Conservation (phyloP, 2,888 invertebrate species). For the Trichopria drosophilae region DNA sequence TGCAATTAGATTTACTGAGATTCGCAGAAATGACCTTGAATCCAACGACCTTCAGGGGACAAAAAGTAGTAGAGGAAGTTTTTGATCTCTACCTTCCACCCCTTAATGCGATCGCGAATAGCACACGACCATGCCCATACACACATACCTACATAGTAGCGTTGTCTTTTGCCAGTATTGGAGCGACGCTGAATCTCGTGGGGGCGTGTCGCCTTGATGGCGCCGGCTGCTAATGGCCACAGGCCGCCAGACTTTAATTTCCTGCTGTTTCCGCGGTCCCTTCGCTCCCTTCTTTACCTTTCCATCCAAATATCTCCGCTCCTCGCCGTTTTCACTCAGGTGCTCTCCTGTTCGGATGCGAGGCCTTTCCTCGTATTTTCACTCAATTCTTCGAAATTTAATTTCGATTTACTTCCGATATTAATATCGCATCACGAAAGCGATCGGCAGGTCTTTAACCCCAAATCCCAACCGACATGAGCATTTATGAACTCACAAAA, state of each 20-base stretch:
- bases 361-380: neutral
- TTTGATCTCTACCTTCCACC: no score
- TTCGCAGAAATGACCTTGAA: slow-evolving; percentile 18
- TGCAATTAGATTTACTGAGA: slow-evolving; percentile 18
- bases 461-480: no score
- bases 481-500: no score
- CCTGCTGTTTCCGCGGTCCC: slow-evolving; percentile 59
- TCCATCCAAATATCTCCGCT: slow-evolving; percentile 24
- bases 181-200: slow-evolving; percentile 53
- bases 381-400: neutral
- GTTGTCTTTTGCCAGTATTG: slow-evolving; percentile 47
- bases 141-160: no score
- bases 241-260: slow-evolving; percentile 61
- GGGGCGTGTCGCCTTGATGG: slow-evolving; percentile 59
- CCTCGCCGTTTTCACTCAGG: slow-evolving; percentile 11
- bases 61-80: no score
- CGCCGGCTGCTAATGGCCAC: slow-evolving; percentile 60
- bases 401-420: neutral
- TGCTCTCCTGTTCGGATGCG: no score
- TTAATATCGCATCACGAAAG: no score
- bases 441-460: no score
- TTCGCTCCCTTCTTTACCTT: slow-evolving; percentile 39
- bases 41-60: no score
- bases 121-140: no score
- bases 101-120: no score